Evolutionary conservation across 2,113 vertebrate species (phyloP).

Genomic region (Aphelocoma coerulescens): DNA sequence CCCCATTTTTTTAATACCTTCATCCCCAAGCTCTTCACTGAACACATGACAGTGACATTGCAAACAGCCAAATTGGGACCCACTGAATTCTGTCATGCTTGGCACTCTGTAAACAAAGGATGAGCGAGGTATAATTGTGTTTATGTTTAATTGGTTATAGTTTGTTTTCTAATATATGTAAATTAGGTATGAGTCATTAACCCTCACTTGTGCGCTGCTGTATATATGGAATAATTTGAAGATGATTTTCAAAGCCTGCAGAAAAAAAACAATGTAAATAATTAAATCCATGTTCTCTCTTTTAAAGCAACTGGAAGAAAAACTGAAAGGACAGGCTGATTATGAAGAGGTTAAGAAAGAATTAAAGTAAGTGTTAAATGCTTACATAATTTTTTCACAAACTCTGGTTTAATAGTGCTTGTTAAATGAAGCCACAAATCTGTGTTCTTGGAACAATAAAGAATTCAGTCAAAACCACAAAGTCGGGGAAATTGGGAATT

Average conservation of each 20-base stretch:
- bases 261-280: background rate
- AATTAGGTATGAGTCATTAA: slow-evolving; percentile 57
- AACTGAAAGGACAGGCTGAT: slow-evolving; percentile 93
- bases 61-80: background rate
- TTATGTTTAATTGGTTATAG: slow-evolving; percentile 48
- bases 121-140: slow-evolving; percentile 53
- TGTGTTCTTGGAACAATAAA: slow-evolving; percentile 29
- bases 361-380: slow-evolving; percentile 84
- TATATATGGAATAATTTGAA: slow-evolving; percentile 47
- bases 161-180: slow-evolving; percentile 64
- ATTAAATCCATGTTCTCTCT: slow-evolving; percentile 51
- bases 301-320: slow-evolving; percentile 94
- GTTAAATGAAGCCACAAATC: slow-evolving; percentile 52
- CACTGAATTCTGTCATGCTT: background rate
- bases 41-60: background rate
- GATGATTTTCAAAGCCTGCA: slow-evolving; percentile 40
- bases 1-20: background rate
- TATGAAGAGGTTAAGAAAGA: slow-evolving; percentile 99
- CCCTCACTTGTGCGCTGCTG: slow-evolving; percentile 40
- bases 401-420: background rate
- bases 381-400: slow-evolving; percentile 23
- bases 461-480: slow-evolving; percentile 47
- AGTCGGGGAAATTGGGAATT: background rate
- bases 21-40: background rate
- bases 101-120: slow-evolving; percentile 47